phyloP scores from a whole-genome alignment of 2,797 vertebrate species.

The Coreius guichenoti region DNA sequence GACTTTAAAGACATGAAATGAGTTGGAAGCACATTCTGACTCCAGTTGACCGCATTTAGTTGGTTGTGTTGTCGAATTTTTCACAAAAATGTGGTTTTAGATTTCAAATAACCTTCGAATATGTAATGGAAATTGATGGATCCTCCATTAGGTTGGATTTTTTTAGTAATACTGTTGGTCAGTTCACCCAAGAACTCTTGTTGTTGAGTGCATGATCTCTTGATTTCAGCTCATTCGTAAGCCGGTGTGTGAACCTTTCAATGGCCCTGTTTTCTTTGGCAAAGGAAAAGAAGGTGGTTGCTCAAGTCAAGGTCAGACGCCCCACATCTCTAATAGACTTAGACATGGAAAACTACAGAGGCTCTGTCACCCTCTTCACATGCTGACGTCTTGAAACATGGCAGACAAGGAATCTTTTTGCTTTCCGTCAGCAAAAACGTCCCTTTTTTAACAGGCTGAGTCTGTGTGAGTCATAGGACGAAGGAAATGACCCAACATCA shows the following conservation, averaged over 20 bases:
- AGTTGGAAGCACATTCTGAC: not conserved
- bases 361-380: slow-evolving; percentile 55
- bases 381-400: slow-evolving; percentile 60
- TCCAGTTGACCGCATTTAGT: not conserved
- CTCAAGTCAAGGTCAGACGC: slow-evolving; percentile 36
- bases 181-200: not conserved
- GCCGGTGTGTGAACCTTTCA: not conserved
- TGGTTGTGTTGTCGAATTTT: not conserved
- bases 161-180: not conserved
- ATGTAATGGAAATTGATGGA: not conserved
- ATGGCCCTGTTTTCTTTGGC: slow-evolving; percentile 17
- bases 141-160: not conserved
- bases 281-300: slow-evolving; percentile 31
- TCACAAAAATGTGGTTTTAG: not conserved
- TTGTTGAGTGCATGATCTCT: not conserved
- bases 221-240: not conserved
- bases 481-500: slow-evolving; percentile 53
- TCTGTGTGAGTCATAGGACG: slow-evolving; percentile 25
- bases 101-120: not conserved
- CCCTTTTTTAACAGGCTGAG: slow-evolving; percentile 48
- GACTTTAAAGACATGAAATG: not conserved
- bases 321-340: slow-evolving; percentile 43
- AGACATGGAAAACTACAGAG: slow-evolving; percentile 72
- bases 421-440: slow-evolving; percentile 35
- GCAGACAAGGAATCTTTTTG: slow-evolving; percentile 67